Evolutionary conservation across 2,888 invertebrate species (phyloP).

Genomic region (Arge pagana): DNA sequence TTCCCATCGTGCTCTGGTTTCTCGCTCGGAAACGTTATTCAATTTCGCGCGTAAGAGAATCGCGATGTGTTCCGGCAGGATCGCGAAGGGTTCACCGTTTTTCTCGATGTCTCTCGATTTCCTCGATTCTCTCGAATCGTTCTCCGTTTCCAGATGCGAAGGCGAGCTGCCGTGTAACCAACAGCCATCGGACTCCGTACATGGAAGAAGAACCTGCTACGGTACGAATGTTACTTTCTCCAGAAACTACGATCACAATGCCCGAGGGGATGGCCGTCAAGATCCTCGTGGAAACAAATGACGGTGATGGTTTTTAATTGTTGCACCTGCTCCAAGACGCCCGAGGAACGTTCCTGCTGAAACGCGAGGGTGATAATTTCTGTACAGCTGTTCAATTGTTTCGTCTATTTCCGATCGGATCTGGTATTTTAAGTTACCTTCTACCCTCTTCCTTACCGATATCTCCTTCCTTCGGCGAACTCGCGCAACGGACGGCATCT

Average conservation of each 20-base stretch:
- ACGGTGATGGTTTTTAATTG: conserved; percentile 50
- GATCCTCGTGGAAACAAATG: conserved; percentile 47
- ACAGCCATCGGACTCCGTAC: no score
- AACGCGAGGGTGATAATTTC: conserved; percentile 33
- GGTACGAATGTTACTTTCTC: no score
- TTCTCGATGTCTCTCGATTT: no score
- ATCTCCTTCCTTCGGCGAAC: background rate
- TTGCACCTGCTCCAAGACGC: conserved; percentile 44
- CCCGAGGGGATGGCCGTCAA: conserved; percentile 36
- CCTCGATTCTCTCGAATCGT: no score
- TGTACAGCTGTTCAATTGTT: conserved; percentile 44
- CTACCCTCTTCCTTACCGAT: conserved; percentile 6
- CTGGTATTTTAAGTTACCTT: conserved; percentile 18
- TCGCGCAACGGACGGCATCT: conserved; percentile 18
- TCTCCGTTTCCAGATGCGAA: no score
- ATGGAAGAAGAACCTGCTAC: no score
- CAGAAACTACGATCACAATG: conserved; percentile 28
- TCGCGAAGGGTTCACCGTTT: no score
- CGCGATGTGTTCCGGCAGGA: no score
- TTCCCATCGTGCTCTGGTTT: no score
- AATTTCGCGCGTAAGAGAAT: no score
- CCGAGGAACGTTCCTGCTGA: conserved; percentile 21
- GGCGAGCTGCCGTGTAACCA: no score
- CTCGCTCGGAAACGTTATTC: no score
- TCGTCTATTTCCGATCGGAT: conserved; percentile 22